Evolutionary conservation across 35 echinoderm and acorn worm genomes (phyloP).

Genomic region (Lytechinus variegatus): DNA sequence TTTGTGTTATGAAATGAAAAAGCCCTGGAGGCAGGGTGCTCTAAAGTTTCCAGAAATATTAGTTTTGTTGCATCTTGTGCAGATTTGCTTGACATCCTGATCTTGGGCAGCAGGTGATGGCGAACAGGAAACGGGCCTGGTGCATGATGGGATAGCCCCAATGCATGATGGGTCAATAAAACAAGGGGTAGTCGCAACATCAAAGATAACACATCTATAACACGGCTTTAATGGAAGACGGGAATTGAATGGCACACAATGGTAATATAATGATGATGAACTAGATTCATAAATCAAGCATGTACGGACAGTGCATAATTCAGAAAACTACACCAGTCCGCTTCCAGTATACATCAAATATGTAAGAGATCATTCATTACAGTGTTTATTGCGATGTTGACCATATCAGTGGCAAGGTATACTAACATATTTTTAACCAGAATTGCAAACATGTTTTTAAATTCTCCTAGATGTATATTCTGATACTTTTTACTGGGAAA

Average conservation of each 20-base stretch:
- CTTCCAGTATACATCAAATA: no score
- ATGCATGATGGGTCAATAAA: conserved; percentile 50
- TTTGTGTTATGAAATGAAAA: conserved; percentile 48
- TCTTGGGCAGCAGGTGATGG: conserved; percentile 21
- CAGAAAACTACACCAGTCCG: no score
- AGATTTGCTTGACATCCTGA: not conserved
- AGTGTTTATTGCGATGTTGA: not conserved
- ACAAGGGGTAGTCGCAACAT: not conserved
- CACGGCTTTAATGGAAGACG: not conserved
- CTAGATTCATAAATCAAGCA: not conserved
- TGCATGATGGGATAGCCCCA: not conserved
- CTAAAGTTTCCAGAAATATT: conserved; percentile 50
- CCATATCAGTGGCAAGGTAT: not conserved
- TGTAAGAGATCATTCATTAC: no score
- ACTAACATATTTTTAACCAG: not conserved
- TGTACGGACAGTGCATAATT: no score
- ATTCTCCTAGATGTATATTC: not conserved
- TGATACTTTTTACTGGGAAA: not conserved
- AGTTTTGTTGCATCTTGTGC: conserved; percentile 33
- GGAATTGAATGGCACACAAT: not conserved
- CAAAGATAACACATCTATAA: not conserved
- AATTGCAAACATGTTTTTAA: not conserved
- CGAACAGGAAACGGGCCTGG: not conserved
- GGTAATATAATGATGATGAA: not conserved
- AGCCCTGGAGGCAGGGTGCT: not conserved